Conservation (phyloP, 2,888 invertebrate species). For the Cynaeus angustus region DNA sequence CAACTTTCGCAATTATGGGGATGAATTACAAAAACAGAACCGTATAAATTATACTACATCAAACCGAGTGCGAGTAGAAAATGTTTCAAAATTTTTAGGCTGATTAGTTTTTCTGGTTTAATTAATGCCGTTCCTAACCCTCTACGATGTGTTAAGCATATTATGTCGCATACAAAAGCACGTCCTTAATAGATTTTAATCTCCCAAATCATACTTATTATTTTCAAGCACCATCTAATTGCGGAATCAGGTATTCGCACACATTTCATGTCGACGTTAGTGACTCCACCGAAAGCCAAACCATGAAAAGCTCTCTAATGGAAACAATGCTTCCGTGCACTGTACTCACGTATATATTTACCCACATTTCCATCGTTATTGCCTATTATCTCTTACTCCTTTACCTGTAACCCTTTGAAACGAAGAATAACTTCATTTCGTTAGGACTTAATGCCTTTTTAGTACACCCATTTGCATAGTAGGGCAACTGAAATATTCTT, state of each 20-base stretch:
- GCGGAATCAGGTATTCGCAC: conserved; percentile 11
- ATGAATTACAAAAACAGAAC: conserved; percentile 65
- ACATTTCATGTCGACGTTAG: conserved; percentile 9
- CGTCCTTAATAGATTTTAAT: no score
- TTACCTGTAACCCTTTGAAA: conserved; percentile 60
- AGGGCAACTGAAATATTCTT: conserved; percentile 50
- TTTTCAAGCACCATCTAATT: conserved; percentile 18
- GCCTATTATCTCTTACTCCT: conserved; percentile 64
- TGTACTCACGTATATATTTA: conserved; percentile 61
- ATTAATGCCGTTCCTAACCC: no score
- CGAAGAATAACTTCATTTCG: conserved; percentile 60
- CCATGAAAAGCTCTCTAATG: conserved; percentile 37
- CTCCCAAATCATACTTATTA: no score
- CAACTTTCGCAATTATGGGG: conserved; percentile 68
- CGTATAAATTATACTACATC: conserved; percentile 62
- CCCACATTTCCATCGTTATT: conserved; percentile 65
- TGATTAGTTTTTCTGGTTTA: no score
- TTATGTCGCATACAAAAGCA: no score
- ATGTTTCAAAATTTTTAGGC: no score
- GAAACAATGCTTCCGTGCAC: conserved; percentile 50
- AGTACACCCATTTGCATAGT: conserved; percentile 58
- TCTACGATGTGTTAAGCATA: no score
- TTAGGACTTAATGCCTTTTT: conserved; percentile 58
- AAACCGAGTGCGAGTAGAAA: no score
- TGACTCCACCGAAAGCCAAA: conserved; percentile 1